phyloP scores from a whole-genome alignment of 2,888 invertebrate species.

The Troglohyphantes excavatus region DNA sequence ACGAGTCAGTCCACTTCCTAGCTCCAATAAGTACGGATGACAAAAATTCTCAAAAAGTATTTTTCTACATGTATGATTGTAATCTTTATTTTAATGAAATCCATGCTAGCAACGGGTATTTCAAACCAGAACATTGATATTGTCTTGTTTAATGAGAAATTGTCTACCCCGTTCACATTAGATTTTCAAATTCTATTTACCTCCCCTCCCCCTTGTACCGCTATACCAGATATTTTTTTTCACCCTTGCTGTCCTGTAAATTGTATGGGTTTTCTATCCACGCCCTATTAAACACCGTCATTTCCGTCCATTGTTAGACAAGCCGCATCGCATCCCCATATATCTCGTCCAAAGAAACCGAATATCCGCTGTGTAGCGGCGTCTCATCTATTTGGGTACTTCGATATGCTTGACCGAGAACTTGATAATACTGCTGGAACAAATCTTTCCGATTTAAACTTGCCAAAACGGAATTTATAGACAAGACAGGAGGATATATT shows the following conservation, averaged over 20 bases:
- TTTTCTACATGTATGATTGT: too few species aligned
- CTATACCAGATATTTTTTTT: neutral
- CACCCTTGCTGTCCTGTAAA: neutral
- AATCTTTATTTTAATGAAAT: too few species aligned
- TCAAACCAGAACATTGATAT: too few species aligned
- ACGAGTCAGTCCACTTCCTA: too few species aligned
- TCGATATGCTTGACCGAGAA: neutral
- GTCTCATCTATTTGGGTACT: neutral
- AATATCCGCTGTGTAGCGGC: neutral
- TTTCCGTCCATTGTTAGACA: slow-evolving; percentile 35
- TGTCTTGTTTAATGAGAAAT: too few species aligned
- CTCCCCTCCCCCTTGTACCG: neutral
- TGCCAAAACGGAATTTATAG: too few species aligned
- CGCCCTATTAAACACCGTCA: neutral
- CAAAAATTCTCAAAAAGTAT: too few species aligned
- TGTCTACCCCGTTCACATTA: too few species aligned
- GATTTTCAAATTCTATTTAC: too few species aligned
- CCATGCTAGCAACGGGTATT: too few species aligned
- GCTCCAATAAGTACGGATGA: too few species aligned
- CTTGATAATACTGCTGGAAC: neutral
- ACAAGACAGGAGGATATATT: too few species aligned
- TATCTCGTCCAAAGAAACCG: neutral
- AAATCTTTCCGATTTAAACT: neutral
- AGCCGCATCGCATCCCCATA: neutral
- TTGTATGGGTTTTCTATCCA: neutral